A percentile compares a stretch with the other conserved stretches of the same genome.
These are phyloP conservation scores for Chrysopa pallens DNA, from an alignment of 1,140 invertebrate species.

Conservation along the genomic window DNA sequence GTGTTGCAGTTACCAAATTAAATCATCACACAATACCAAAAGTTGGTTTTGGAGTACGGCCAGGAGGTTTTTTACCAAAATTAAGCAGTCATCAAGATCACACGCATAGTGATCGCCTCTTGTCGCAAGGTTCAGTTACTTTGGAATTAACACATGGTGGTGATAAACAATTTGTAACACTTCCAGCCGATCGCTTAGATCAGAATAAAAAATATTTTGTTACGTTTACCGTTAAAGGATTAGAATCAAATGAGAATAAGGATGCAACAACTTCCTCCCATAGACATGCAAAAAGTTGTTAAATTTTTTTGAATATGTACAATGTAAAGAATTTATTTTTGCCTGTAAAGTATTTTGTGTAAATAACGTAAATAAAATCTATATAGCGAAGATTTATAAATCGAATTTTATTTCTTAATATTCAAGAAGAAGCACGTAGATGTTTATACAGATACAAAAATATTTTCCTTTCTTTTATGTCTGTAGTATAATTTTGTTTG, in stretches of 20 bases:
- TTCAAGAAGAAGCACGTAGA: too few relatives aligned
- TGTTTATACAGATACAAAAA: too few relatives aligned
- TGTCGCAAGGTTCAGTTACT: conserved; percentile 36
- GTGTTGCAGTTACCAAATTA: conserved; percentile 42
- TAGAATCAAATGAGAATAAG: conserved; percentile 9
- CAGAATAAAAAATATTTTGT: conserved; percentile 79
- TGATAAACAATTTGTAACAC: conserved; percentile 64
- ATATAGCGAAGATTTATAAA: too few relatives aligned
- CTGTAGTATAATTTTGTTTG: too few relatives aligned
- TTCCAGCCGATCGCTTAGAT: conserved; percentile 67
- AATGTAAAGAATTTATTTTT: too few relatives aligned
- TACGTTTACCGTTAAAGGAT: conserved; percentile 68
- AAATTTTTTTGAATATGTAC: background rate
- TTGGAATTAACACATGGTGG: conserved; percentile 61
- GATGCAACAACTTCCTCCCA: background rate
- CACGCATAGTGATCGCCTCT: conserved; percentile 26
- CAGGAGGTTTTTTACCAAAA: conserved; percentile 21
- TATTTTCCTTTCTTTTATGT: too few relatives aligned
- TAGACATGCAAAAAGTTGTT: conserved; percentile 1
- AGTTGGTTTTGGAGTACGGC: conserved; percentile 27
- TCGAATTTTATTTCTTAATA: too few relatives aligned
- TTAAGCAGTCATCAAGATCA: conserved; percentile 27
- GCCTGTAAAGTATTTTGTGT: too few relatives aligned
- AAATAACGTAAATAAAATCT: too few relatives aligned
- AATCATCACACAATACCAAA: conserved; percentile 60